Evolutionary conservation across 1,140 invertebrate genomes (phyloP).

Genomic region (Trypoxylus dichotomus): DNA sequence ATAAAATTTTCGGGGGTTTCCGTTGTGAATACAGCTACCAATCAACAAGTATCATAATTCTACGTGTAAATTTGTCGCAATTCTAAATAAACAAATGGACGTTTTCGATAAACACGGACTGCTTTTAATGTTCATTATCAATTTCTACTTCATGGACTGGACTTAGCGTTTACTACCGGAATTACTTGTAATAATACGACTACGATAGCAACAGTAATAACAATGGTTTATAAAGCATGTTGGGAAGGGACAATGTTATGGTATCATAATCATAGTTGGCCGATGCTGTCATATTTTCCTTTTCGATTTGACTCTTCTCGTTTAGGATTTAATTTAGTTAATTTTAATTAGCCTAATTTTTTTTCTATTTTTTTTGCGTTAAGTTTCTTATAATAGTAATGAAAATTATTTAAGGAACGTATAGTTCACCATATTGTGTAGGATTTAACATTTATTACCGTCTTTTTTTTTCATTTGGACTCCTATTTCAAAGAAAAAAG

Average conservation of each 20-base stretch:
- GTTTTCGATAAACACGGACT: conserved; percentile 19
- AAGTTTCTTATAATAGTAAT: not conserved
- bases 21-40: not conserved
- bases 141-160: conserved; percentile 28
- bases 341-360: not conserved
- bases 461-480: too few relatives aligned
- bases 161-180: not conserved
- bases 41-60: not conserved
- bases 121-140: conserved; percentile 22
- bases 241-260: too few relatives aligned
- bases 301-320: not conserved
- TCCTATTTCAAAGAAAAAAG: too few relatives aligned
- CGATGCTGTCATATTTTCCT: too few relatives aligned
- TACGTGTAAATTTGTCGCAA: not conserved
- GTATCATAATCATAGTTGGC: too few relatives aligned
- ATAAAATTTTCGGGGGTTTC: not conserved
- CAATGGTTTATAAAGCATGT: not conserved
- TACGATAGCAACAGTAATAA: not conserved
- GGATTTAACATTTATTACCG: too few relatives aligned
- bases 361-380: not conserved
- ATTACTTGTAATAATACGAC: too few relatives aligned
- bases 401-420: not conserved
- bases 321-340: not conserved
- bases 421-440: not conserved
- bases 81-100: not conserved